Conservation (phyloP, 2,797 vertebrate genomes). For the Hybognathus amarus region DNA sequence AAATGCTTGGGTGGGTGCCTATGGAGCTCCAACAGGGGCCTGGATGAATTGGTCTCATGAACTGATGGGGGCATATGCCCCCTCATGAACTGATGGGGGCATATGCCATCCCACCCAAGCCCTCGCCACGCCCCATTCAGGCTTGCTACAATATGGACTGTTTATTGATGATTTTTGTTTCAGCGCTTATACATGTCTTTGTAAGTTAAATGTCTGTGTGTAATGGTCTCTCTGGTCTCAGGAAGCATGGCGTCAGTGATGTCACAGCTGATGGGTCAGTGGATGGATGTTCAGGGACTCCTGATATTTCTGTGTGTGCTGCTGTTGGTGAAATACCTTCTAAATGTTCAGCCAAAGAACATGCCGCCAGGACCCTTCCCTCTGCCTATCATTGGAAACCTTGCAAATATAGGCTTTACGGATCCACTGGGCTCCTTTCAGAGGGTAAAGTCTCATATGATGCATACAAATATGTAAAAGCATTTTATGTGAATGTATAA, state of each 20-base stretch:
- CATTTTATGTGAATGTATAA: not conserved
- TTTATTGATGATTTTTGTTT: no score
- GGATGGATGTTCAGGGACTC: slow-evolving; percentile 58
- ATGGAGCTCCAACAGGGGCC: no score
- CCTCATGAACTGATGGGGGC: no score
- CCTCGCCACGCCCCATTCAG: no score
- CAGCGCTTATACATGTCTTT: no score
- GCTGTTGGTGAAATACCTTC: slow-evolving; percentile 63
- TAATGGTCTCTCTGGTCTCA: not conserved
- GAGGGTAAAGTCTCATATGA: slow-evolving; percentile 56
- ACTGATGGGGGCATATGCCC: no score
- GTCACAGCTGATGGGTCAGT: slow-evolving; percentile 19
- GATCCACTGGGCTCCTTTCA: slow-evolving; percentile 58
- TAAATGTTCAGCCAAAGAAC: slow-evolving; percentile 39
- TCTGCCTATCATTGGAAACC: slow-evolving; percentile 67
- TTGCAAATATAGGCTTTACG: slow-evolving; percentile 51
- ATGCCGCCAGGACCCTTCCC: slow-evolving; percentile 67
- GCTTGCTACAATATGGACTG: no score
- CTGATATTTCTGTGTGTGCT: slow-evolving; percentile 62
- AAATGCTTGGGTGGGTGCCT: no score
- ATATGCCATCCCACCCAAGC: no score
- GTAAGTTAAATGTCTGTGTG: not conserved
- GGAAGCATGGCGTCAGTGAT: slow-evolving; percentile 24
- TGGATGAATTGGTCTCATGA: no score
- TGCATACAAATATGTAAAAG: not conserved